phyloP scores from a whole-genome alignment of 2,797 vertebrate genomes.

The Cetoscarus ocellatus region DNA sequence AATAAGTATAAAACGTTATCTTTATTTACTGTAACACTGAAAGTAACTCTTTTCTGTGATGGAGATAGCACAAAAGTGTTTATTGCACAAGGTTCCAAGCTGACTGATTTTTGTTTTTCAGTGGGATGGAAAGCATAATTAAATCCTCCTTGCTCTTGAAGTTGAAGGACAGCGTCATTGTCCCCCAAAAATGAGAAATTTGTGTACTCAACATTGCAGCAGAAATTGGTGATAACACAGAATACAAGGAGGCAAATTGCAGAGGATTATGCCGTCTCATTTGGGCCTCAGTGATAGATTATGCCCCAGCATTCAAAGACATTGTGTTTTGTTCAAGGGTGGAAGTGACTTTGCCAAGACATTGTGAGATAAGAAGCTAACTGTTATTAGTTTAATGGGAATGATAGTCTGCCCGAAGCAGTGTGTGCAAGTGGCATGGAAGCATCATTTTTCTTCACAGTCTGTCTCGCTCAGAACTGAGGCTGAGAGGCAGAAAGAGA shows the following conservation, averaged over 20 bases:
- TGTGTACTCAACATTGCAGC: conserved; percentile 5
- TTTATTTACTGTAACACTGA: too few relatives aligned
- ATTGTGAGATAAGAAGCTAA: conserved; percentile 76
- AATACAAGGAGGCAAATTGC: conserved; percentile 55
- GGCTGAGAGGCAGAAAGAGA: conserved; percentile 25
- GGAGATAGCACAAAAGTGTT: background rate
- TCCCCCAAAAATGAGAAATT: conserved; percentile 16
- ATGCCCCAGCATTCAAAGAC: conserved; percentile 64
- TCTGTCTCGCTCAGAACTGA: conserved; percentile 38
- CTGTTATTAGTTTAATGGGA: conserved; percentile 77
- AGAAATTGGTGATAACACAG: conserved; percentile 47
- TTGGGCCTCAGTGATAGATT: conserved; percentile 64
- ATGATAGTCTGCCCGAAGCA: conserved; percentile 72
- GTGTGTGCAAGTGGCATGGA: conserved; percentile 48
- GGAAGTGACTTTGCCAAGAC: conserved; percentile 79
- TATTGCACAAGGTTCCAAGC: background rate
- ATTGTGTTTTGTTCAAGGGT: conserved; percentile 75
- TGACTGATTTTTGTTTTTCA: conserved; percentile 5
- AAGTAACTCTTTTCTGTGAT: background rate
- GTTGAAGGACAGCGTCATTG: conserved; percentile 36
- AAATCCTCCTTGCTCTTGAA: conserved; percentile 7
- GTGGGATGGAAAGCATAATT: conserved; percentile 8
- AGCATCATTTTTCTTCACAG: conserved; percentile 60
- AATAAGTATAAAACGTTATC: too few relatives aligned
- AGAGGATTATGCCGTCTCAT: conserved; percentile 62